Evolutionary conservation across 2,888 invertebrate species (phyloP), one percentile per base, ranked within the genome.

Genomic region (Anagyrus pseudococci): DNA sequence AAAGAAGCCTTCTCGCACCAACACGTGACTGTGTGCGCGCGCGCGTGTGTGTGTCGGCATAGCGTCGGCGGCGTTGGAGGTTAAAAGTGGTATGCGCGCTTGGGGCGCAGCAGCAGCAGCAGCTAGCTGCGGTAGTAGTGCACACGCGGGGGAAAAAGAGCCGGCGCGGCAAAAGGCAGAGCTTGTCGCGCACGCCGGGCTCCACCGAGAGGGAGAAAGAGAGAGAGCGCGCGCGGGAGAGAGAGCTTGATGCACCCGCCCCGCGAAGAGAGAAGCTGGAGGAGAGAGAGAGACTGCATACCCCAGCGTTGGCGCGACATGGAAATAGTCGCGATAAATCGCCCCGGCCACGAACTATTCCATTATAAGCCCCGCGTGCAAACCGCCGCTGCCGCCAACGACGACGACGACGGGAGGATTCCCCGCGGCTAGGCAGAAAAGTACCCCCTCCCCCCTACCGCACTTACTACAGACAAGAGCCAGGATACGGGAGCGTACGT

Each of bases 251-350:
- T 37, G 33, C 33, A 37, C 33, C 33, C 33, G 33, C 33, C 33
- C 33, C 33, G 37, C 44, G 46, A 46, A n/a, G n/a, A n/a, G n/a
- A n/a, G n/a, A n/a, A n/a, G n/a, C n/a, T n/a, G n/a, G n/a, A n/a
- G n/a, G n/a, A n/a, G n/a, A n/a, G n/a, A n/a, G n/a, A n/a, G n/a
- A n/a, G n/a, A 10, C 15, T 37, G 33, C 15, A 15, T 15, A 37
- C 33, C 33, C 33, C 13, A 10, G 13, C 33, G 13, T 62, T 68
- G 64, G 66, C 65, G 68, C 72, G 75, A 77, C 77, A 76, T 73
- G 77, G 74, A 77, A 77, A 75, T 76, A 73, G 77, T 76, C 75
- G 75, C 78, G 77, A 79, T 79, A 78, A 78, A 78, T 79, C 77
- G 72, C 73, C 74, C 33, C 33, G 69, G 68, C 74, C 73, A 74